phyloP scores from a whole-genome alignment of 2,113 vertebrate species.

The Pelmatolapia mariae region DNA sequence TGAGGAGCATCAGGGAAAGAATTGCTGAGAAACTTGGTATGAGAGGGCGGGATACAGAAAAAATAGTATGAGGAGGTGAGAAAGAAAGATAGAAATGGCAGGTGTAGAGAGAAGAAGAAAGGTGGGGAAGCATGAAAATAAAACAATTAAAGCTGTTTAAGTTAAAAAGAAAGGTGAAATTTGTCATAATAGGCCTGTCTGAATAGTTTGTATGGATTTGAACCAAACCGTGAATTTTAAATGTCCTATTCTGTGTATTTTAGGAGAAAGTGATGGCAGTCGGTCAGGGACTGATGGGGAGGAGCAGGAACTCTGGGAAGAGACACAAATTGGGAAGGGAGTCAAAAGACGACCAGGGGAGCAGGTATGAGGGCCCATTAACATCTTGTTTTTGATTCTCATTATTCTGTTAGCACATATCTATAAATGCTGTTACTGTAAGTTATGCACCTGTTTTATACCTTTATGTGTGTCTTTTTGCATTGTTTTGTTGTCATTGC shows the following conservation, averaged over 20 bases:
- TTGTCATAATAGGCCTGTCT: not conserved
- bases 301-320: slow-evolving; percentile 84
- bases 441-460: not conserved
- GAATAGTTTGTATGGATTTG: not conserved
- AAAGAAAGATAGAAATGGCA: not conserved
- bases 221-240: not conserved
- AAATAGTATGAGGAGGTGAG: not conserved
- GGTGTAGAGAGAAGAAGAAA: not conserved
- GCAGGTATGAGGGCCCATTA: slow-evolving; percentile 9
- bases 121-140: not conserved
- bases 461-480: not conserved
- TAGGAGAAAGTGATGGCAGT: slow-evolving; percentile 65
- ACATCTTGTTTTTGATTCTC: not conserved
- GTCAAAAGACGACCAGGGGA: slow-evolving; percentile 77
- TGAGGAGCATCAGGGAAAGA: slow-evolving; percentile 78
- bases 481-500: not conserved
- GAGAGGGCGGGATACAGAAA: not conserved
- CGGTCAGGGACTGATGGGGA: slow-evolving; percentile 72
- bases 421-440: not conserved
- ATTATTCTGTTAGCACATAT: not conserved
- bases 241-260: not conserved
- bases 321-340: slow-evolving; percentile 88
- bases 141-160: not conserved
- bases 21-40: slow-evolving; percentile 83
- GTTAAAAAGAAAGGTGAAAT: not conserved